Conservation (phyloP, 2,113 vertebrate genomes). For the Clarias macrocephalus region DNA sequence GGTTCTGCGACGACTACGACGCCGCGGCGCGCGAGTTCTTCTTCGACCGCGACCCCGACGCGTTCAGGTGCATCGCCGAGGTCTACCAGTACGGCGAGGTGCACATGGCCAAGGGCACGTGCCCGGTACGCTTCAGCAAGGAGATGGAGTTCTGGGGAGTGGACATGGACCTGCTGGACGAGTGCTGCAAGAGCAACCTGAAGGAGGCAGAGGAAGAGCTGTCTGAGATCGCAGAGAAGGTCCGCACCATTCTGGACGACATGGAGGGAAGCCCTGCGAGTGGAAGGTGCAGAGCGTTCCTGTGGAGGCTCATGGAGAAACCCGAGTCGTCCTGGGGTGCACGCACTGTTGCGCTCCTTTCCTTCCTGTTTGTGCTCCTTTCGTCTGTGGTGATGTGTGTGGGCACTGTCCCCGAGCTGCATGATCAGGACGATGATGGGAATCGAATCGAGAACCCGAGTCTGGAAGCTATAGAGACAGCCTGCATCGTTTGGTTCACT, state of each 20-base stretch:
- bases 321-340: conserved; percentile 90
- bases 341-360: conserved; percentile 84
- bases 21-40: conserved; percentile 88
- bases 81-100: conserved; percentile 92
- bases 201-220: conserved; percentile 90
- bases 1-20: conserved; percentile 94
- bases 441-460: conserved; percentile 85
- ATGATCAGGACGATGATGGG: conserved; percentile 82
- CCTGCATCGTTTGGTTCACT: conserved; percentile 96
- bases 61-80: conserved; percentile 90
- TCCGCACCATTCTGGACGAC: conserved; percentile 88
- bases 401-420: conserved; percentile 92
- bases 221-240: conserved; percentile 91
- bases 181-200: conserved; percentile 87
- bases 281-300: conserved; percentile 81
- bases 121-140: conserved; percentile 93
- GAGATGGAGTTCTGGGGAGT: conserved; percentile 99
- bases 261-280: conserved; percentile 80
- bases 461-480: conserved; percentile 90
- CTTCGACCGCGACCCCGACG: conserved; percentile 95
- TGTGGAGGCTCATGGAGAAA: conserved; percentile 97
- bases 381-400: conserved; percentile 94
- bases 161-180: conserved; percentile 85
- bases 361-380: conserved; percentile 89
- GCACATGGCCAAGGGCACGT: conserved; percentile 94